phyloP scores from a whole-genome alignment of 1,140 invertebrate genomes.

The Pissodes strobi region DNA sequence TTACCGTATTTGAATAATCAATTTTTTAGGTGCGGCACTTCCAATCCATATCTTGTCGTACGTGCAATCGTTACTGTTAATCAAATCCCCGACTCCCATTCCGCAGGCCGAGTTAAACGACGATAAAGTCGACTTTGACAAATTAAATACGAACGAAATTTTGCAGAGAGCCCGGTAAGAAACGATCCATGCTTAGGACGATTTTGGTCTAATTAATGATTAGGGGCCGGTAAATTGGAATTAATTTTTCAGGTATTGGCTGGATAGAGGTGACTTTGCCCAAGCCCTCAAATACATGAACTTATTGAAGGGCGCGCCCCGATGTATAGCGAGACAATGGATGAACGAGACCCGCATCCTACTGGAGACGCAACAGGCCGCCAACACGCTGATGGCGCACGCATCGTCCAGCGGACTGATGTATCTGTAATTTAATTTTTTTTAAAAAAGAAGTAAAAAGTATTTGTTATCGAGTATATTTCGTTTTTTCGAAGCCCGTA shows the following conservation, averaged over 20 bases:
- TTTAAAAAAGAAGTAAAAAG: not conserved
- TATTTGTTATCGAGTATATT: not conserved
- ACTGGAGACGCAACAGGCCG: constrained; percentile 89
- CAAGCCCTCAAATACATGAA: constrained; percentile 89
- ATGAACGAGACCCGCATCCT: constrained; percentile 80
- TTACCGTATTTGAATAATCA: too few species aligned
- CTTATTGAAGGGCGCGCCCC: constrained; percentile 81
- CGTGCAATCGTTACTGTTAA: constrained; percentile 75
- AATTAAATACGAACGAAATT: constrained; percentile 84
- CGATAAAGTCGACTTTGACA: constrained; percentile 67
- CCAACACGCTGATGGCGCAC: constrained; percentile 83
- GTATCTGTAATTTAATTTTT: constrained; percentile 61
- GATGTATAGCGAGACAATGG: constrained; percentile 84
- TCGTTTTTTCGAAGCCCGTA: too few species aligned
- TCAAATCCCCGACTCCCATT: constrained; percentile 69
- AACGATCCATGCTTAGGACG: too few species aligned
- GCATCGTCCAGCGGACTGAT: constrained; percentile 74
- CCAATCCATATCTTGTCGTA: constrained; percentile 87
- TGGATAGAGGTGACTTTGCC: constrained; percentile 83
- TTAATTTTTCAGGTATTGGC: constrained; percentile 69
- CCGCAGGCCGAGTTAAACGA: constrained; percentile 72
- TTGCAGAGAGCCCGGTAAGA: constrained; percentile 80
- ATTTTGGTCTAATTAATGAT: too few species aligned
- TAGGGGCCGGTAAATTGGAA: too few species aligned
- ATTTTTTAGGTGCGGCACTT: constrained; percentile 63